phyloP scores from a whole-genome alignment of 1,140 invertebrate genomes.

The Hypothenemus hampei region DNA sequence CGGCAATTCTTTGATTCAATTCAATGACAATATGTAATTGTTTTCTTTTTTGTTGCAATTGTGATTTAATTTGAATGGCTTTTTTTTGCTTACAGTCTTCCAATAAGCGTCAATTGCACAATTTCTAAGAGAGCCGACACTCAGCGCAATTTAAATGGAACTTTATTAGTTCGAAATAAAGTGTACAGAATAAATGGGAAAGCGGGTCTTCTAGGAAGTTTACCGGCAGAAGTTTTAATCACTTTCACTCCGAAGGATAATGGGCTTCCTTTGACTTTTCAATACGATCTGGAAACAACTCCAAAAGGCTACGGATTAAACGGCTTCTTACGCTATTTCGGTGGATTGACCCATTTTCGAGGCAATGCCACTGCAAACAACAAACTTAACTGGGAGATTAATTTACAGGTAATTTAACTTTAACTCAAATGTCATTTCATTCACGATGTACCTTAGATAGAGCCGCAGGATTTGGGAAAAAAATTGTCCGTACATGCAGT shows the following conservation, averaged over 20 bases:
- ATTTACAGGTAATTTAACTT: slow-evolving; percentile 35
- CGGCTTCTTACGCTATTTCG: slow-evolving; percentile 28
- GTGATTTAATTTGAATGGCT: background rate
- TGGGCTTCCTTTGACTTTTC: slow-evolving; percentile 29
- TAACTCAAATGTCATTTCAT: slow-evolving; percentile 6
- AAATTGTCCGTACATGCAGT: slow-evolving; percentile 35
- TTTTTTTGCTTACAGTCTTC: slow-evolving; percentile 29
- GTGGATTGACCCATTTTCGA: slow-evolving; percentile 33
- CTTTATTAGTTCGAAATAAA: slow-evolving; percentile 34
- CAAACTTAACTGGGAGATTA: slow-evolving; percentile 38
- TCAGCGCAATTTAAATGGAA: slow-evolving; percentile 29
- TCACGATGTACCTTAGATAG: slow-evolving; percentile 42
- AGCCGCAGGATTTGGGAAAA: slow-evolving; percentile 46
- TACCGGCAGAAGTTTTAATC: slow-evolving; percentile 34
- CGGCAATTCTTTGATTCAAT: slow-evolving; percentile 28
- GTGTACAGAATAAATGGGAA: slow-evolving; percentile 35
- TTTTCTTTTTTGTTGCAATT: too few relatives aligned
- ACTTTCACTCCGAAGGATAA: slow-evolving; percentile 35
- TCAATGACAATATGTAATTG: slow-evolving; percentile 34
- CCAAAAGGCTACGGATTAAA: slow-evolving; percentile 31
- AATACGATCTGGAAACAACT: slow-evolving; percentile 31
- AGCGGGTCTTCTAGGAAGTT: slow-evolving; percentile 29
- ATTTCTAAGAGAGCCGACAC: slow-evolving; percentile 19
- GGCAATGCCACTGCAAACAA: slow-evolving; percentile 25
- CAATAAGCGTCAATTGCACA: slow-evolving; percentile 30